phyloP scores from a whole-genome alignment of 2,113 vertebrate genomes.

The Thalassoma bifasciatum region DNA sequence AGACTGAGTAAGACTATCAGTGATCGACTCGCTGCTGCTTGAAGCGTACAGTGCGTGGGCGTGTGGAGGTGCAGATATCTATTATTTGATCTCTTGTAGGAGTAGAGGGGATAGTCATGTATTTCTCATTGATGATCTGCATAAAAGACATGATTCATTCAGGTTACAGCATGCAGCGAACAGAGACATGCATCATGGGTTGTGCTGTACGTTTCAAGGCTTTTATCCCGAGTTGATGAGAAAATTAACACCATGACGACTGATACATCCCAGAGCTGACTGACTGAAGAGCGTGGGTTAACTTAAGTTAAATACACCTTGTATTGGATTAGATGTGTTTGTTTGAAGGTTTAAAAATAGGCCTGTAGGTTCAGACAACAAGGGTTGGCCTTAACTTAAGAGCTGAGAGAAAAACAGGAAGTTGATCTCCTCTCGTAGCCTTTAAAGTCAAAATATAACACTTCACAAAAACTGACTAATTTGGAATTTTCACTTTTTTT shows the following conservation, averaged over 20 bases:
- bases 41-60: slow-evolving; percentile 13
- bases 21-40: slow-evolving; percentile 18
- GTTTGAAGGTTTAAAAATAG: no score
- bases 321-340: neutral
- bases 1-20: slow-evolving; percentile 16
- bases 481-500: no score
- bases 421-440: no score
- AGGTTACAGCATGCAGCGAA: neutral
- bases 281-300: neutral
- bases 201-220: neutral
- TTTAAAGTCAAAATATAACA: no score
- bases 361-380: no score
- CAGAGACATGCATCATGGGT: neutral
- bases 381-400: no score
- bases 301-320: neutral
- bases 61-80: slow-evolving; percentile 27
- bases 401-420: no score
- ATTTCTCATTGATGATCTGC: slow-evolving; percentile 17
- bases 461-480: no score
- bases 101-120: neutral
- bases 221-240: neutral
- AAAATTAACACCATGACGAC: neutral
- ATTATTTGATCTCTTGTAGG: slow-evolving; percentile 19
- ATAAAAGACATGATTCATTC: neutral
- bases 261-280: neutral